Base-by-base conservation (phyloP, 2,113 vertebrate genomes). In the Eonycteris spelaea region DNA sequence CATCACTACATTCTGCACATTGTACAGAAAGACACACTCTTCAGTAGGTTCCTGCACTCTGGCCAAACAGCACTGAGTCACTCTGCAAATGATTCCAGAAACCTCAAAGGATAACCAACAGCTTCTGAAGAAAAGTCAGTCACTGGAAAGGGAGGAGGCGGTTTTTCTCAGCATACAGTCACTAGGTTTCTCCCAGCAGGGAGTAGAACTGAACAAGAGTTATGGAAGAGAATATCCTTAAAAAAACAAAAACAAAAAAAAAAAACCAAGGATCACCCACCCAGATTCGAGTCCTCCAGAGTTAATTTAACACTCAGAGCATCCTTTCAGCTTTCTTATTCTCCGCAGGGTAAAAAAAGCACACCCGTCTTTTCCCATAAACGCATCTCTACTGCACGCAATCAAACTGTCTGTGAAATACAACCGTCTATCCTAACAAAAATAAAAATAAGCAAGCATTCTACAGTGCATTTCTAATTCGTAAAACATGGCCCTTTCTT, bases 41-140 rank as follows among this genome's bases (percentile, higher is more conserved):
- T 97, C 93, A 96, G 96, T 93, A 96, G 97, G 97, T 97, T 98
- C 98, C 98, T 97, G 98, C 97, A 97, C 95, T 98, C 96, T 92
- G 91, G 97, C 98, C 98, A 98, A 98, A 97, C 43, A 97, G 97
- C 94, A 98, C 95, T 98, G 98, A 99, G 97, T 98, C 98, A 98
- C 97, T 95, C 97, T 67, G 89, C 91, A 95, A 92, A 96, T 8
- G 91, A 91, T 30, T 97, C 91, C 95, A 91, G 91, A 96, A 97
- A 96, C 89, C 90, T 92, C 96, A 91, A 73, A 93, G 90, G 73
- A 86, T 74, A 96, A 95, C 86, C 92, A 67, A 57, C 55, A n/a
- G 97, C 97, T 97, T 96, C 53, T 28, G 59, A 91, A 95, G 85
- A 97, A 87, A 98, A 94, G 63, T 74, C 79, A 45, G 87, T 94